Evolutionary conservation across 2,888 invertebrate species (phyloP), one percentile per base, ranked within the genome.

Genomic region (Cybosia mesomella): DNA sequence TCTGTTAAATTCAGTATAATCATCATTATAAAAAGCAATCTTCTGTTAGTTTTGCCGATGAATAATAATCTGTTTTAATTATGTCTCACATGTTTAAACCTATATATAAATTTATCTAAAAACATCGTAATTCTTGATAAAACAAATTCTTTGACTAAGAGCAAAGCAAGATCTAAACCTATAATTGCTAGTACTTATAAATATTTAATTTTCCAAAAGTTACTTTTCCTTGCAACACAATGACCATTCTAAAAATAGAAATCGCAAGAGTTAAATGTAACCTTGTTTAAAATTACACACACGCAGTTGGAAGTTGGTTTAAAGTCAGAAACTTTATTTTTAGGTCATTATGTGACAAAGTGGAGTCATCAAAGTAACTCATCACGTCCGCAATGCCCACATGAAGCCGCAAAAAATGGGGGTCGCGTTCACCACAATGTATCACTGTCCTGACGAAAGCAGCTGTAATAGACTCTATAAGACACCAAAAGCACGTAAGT

Each of bases 391-490:
- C 54, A 21, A 18, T 34, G 22, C 21, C 15, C 54, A 63, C 36
- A 36, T 21, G 54, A 34, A 63, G 54, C 54, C 34, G 54, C 34
- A 63, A 24, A 63, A 63, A 53, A 28, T 54, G 34, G 34, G 13
- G 13, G 39, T 7, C 32, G 53, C 53, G 28, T 62, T 53, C 49
- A 34, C 32, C 54, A 54, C 54, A 54, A 53, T 53, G 34, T 28
- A 63, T 54, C 53, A 54, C 54, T 54, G 63, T 63, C 63, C 32
- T 54, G 22, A 54, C 15, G 54, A 54, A 63, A 22, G 54, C 21
- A 21, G 21, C 9, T 32, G 61, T 49, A 62, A 62, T 53, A 11
- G 13, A 28, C 61, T 39, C 22, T 15, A 36, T 36, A 28, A 32
- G 49, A 63, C 49, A 36, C 53, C 21, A 34, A 34, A 36, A 1